phyloP scores from a whole-genome alignment of 2,113 vertebrate species.

The Charadrius vociferus region DNA sequence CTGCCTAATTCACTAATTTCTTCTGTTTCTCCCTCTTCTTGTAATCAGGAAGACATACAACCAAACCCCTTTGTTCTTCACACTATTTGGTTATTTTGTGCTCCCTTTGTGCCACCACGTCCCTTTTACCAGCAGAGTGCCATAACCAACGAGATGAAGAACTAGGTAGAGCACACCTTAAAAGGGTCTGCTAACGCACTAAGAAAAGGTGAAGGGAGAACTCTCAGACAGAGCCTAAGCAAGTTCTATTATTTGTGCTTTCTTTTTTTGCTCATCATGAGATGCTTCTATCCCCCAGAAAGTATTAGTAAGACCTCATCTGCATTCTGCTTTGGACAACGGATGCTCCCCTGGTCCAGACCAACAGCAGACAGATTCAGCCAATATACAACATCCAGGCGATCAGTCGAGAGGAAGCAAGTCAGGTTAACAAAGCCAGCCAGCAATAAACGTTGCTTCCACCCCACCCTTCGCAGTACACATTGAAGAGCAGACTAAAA shows the following conservation, averaged over 20 bases:
- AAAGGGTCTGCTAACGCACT: background rate
- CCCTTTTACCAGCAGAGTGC: background rate
- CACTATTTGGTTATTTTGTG: background rate
- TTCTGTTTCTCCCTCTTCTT: background rate
- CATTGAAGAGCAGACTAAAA: background rate
- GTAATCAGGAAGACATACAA: background rate
- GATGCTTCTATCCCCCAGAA: background rate
- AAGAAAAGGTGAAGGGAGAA: background rate
- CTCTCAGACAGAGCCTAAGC: background rate
- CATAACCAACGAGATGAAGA: background rate
- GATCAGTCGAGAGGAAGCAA: background rate
- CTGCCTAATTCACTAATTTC: background rate
- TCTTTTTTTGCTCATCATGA: background rate
- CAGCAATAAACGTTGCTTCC: background rate
- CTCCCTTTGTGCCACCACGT: background rate
- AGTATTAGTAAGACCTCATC: background rate
- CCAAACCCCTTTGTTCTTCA: background rate
- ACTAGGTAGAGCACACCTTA: background rate
- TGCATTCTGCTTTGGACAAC: background rate
- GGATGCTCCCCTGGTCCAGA: background rate
- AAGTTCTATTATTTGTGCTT: background rate
- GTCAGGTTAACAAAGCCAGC: too few relatives aligned
- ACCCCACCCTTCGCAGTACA: background rate
- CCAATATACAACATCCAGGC: fast-evolving
- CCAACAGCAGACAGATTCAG: background rate